phyloP scores from a whole-genome alignment of 2,113 vertebrate species.

The Astatoreochromis straeleni region DNA sequence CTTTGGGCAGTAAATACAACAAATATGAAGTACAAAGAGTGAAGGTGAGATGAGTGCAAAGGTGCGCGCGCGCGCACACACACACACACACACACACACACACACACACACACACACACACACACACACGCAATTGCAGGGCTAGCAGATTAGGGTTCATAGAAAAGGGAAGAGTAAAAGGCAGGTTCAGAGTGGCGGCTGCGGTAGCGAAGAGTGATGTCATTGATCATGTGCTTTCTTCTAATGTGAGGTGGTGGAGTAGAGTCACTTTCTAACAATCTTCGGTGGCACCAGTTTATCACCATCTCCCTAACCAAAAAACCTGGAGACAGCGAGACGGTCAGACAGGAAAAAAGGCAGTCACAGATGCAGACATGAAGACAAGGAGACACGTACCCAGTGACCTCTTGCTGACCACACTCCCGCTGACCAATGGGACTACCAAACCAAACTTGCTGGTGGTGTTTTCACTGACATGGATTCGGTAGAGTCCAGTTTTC shows the following conservation, averaged over 20 bases:
- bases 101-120: not conserved
- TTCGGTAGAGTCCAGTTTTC: conserved; percentile 23
- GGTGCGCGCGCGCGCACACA: too few species aligned
- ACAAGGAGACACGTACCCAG: conserved; percentile 1
- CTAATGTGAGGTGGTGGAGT: not conserved
- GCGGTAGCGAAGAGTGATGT: conserved; percentile 10
- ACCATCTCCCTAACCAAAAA: conserved; percentile 13
- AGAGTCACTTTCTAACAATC: conserved; percentile 12
- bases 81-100: too few species aligned
- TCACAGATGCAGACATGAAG: not conserved
- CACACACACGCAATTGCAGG: not conserved
- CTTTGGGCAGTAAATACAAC: too few species aligned
- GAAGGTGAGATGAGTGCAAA: too few species aligned
- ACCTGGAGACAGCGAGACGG: not conserved
- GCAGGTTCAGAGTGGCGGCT: not conserved
- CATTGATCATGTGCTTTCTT: conserved; percentile 29
- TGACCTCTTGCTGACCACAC: conserved; percentile 15
- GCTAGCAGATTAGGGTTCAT: not conserved
- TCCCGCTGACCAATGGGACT: conserved; percentile 19
- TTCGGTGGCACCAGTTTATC: conserved; percentile 11
- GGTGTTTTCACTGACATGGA: not conserved
- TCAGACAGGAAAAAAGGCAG: not conserved
- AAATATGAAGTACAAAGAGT: too few species aligned
- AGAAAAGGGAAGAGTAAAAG: conserved; percentile 26
- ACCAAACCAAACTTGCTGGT: not conserved